Base-by-base conservation (phyloP, 30 jellyfish, hydroid and myxozoan genomes). In the Turritopsis dohrnii region DNA sequence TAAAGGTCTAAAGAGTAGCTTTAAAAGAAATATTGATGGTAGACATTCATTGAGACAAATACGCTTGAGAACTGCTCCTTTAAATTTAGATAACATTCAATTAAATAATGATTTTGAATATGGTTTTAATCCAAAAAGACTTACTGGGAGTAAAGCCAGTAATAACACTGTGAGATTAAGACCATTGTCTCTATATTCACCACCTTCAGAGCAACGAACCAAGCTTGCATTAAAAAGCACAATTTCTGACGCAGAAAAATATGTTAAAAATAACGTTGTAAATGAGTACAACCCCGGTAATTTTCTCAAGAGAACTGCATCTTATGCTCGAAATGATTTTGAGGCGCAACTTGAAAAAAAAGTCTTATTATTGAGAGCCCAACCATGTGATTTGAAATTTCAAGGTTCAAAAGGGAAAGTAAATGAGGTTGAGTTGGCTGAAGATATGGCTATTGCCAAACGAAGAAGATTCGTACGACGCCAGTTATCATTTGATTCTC, bases 401-500 rank as follows among this genome's bases (percentile, higher is more conserved):
- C 87, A 80, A 53, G 87, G 87, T 8, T 80, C 53, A 75, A 90
- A 84, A 71, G 91, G 97, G 28, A 86, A 87, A 73, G 52, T 79
- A 28, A 79, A 86, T 53, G 94, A 87, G 1, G 79, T 83, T 28
- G 83, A 84, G 41, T 83, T 76, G 20, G 76, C 86, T 21, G 89
- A 90, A 60, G 86, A 72, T n/a, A 79, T 86, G n/a, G 29, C 74
- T 16, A 84, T 54, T 24, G 84, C 86, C 20, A 79, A 83, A 65
- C 29, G 81, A 41, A 21, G 71, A 16, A 52, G 90, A 22, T 27
- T 85, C 1, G 28, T 85, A 65, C 80, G 86, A 66, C 82, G 98
- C 29, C 93, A 84, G 79, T 77, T 93, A 21, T 93, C 98, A 69
- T 93, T 93, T 85, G 98, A 93, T 83, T 88, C 98, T 4, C 95